phyloP scores from a whole-genome alignment of 2,113 vertebrate genomes.

The human region DNA sequence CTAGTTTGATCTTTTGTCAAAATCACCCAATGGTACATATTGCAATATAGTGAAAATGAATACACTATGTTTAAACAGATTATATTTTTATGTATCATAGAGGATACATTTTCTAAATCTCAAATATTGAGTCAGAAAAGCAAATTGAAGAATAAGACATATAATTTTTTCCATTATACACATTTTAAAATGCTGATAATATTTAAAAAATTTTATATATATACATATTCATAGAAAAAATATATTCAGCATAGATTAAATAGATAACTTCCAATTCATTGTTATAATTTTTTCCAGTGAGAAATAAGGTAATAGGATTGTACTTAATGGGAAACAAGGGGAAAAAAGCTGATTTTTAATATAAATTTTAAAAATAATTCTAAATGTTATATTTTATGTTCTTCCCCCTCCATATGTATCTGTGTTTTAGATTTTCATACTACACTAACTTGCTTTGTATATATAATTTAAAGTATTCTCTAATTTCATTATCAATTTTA shows the following conservation, averaged over 20 bases:
- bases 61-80: not conserved
- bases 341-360: not conserved
- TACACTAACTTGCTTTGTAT: not conserved
- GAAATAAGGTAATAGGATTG: not conserved
- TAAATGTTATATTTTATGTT: not conserved
- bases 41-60: not conserved
- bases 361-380: not conserved
- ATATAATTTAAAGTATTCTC: not conserved
- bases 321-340: not conserved
- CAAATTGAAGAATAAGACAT: not conserved
- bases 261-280: not conserved
- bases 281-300: not conserved
- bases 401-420: not conserved
- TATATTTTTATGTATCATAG: not conserved
- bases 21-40: too few species aligned
- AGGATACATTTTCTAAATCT: not conserved
- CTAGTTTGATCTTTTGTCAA: too few species aligned
- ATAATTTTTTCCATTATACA: not conserved
- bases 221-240: not conserved
- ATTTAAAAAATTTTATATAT: not conserved
- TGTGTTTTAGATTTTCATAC: not conserved
- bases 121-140: not conserved
- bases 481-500: slow-evolving; percentile 8
- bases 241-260: not conserved
- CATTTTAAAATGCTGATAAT: not conserved